These are phyloP conservation scores for Beris morrisii DNA, from an alignment of 2,888 invertebrate genomes.

Conservation along the genomic window DNA sequence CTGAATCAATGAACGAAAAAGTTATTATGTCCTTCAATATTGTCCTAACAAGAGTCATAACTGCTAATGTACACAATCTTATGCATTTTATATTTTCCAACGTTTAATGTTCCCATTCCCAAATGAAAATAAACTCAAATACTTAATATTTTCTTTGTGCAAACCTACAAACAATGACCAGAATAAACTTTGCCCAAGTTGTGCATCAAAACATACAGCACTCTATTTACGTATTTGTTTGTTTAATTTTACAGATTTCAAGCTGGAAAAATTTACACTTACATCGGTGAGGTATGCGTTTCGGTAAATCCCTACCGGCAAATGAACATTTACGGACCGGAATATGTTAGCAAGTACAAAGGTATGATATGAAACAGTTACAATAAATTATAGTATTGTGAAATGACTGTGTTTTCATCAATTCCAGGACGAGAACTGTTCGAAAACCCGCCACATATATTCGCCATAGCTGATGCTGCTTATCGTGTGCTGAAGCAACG, in stretches of 20 bases:
- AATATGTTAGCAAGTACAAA: conserved; percentile 87
- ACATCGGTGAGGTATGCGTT: conserved; percentile 97
- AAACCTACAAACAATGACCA: not conserved
- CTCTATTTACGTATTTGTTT: not conserved
- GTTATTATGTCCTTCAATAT: too few species aligned
- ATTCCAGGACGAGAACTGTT: conserved; percentile 83
- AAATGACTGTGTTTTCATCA: conserved; percentile 19
- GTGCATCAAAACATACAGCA: not conserved
- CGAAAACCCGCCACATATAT: conserved; percentile 95
- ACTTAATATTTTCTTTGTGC: not conserved
- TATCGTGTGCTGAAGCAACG: conserved; percentile 91
- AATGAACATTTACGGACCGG: conserved; percentile 87
- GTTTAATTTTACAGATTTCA: conserved; percentile 71
- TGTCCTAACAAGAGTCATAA: too few species aligned
- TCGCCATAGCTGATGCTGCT: conserved; percentile 96
- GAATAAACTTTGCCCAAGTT: not conserved
- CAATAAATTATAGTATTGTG: too few species aligned
- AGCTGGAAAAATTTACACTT: conserved; percentile 92
- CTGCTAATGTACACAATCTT: too few species aligned
- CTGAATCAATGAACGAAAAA: too few species aligned
- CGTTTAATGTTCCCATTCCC: too few species aligned
- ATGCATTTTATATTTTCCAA: too few species aligned
- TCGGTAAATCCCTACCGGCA: conserved; percentile 96
- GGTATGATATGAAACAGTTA: conserved; percentile 54
- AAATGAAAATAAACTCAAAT: too few species aligned